phyloP scores from a whole-genome alignment of 2,888 invertebrate genomes.

The Thysanoteuthis rhombus region DNA sequence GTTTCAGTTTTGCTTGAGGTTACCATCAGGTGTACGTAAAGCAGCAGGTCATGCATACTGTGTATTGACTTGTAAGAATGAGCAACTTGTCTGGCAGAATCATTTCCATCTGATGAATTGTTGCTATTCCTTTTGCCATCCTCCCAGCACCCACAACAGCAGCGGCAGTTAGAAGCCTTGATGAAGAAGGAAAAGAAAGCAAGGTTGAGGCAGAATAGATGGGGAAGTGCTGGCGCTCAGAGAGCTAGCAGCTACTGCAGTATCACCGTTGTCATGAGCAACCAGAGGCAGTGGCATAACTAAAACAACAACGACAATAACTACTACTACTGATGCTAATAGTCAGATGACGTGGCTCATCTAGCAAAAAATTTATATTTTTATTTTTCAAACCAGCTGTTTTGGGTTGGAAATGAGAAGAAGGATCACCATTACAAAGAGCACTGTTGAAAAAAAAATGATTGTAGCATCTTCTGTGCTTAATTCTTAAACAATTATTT shows the following conservation, averaged over 20 bases:
- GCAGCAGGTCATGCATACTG: not conserved
- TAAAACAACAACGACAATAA: not conserved
- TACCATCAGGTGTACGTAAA: not conserved
- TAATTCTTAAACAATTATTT: not conserved
- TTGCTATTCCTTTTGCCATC: not conserved
- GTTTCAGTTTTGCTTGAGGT: not conserved
- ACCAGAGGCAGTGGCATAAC: not conserved
- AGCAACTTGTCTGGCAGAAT: not conserved
- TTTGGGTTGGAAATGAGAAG: not conserved
- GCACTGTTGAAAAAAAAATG: not conserved
- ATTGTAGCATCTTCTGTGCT: not conserved
- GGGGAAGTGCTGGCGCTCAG: not conserved
- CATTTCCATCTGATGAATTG: not conserved
- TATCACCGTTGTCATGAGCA: not conserved
- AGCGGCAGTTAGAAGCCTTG: not conserved
- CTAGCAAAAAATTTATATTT: not conserved
- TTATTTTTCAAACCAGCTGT: not conserved
- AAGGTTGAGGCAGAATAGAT: not conserved
- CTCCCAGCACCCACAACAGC: not conserved
- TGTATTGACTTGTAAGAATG: not conserved
- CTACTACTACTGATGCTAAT: not conserved
- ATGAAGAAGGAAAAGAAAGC: not conserved
- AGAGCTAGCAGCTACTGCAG: not conserved
- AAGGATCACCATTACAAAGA: not conserved
- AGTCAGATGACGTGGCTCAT: not conserved